Evolutionary conservation across 2,113 vertebrate genomes (phyloP), one percentile per base, ranked within the genome.

Genomic region (Sminthopsis crassicaudata): DNA sequence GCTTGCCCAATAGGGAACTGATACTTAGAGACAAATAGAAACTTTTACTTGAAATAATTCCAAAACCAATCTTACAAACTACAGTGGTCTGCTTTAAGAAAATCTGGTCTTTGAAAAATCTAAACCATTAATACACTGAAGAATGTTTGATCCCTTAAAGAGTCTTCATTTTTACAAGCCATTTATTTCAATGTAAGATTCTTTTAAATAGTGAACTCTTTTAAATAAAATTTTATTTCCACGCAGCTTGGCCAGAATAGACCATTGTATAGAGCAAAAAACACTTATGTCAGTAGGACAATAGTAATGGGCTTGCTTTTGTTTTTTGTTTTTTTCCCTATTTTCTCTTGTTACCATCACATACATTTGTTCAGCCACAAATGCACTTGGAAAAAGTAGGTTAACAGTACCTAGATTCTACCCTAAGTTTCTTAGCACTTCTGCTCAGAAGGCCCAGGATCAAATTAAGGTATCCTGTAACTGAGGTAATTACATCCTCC

Each of bases 371-470:
- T 6, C 46, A 90, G 48, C 25, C 46, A 92, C 50, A 93, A 92
- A 93, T 46, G 6, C 24, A 26, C 91, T 92, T 53, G 91, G 88
- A 54, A 93, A 93, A 94, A 50, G 10, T 52, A 26, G 52, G 26
- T 94, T 95, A 91, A 89, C 88, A 92, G 92, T 91, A 94, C 84
- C 30, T 91, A 92, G 92, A 91, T 91, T 90, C 51, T 46, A 92
- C 91, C 46, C 8, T 90, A 2, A 27, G 48, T 26, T 90, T 90
- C 9, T 23, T 50, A 91, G 36, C 42, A 48, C 53, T 89, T 76
- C 14, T 91, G 55, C 92, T 88, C 26, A 84, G 50, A 50, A 55
- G 36, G 30, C 51, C 7, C 10, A 53, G 22, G 27, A 1, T 42
- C 26, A 91, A 9, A 92, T 53, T 95, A 3, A 50, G 5, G 50